Conservation (phyloP, 2,888 invertebrate genomes). For the Acrobasis suavella region DNA sequence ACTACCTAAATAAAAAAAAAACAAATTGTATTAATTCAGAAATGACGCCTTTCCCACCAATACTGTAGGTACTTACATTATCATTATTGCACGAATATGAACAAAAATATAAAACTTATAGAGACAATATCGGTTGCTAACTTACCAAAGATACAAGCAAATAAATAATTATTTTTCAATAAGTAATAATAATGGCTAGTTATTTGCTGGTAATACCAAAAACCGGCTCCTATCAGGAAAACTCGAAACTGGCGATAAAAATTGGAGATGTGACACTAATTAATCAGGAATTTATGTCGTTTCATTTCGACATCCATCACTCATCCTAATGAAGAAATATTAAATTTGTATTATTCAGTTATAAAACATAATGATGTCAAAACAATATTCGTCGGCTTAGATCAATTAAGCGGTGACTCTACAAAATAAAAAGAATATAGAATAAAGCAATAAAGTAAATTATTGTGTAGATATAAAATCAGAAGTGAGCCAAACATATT, state of each 20-base stretch:
- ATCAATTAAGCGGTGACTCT: slow-evolving; percentile 7
- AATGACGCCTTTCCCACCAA: too few species aligned
- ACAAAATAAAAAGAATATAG: background rate
- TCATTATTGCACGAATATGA: too few species aligned
- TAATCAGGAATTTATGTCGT: background rate
- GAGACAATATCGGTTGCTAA: too few species aligned
- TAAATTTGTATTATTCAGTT: slow-evolving; percentile 15
- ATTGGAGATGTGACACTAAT: slow-evolving; percentile 13
- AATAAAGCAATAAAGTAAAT: background rate
- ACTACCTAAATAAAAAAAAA: too few species aligned
- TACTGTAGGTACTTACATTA: too few species aligned
- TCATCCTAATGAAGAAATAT: slow-evolving; percentile 1
- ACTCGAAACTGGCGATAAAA: slow-evolving; percentile 2
- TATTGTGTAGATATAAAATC: too few species aligned
- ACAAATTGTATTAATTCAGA: too few species aligned
- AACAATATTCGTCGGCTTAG: slow-evolving; percentile 10
- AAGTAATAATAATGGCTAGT: background rate
- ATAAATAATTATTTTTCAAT: too few species aligned
- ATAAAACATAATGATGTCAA: slow-evolving; percentile 18
- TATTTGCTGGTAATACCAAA: slow-evolving; percentile 8
- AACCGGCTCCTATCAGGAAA: slow-evolving; percentile 18
- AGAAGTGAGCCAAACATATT: too few species aligned
- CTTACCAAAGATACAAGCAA: too few species aligned
- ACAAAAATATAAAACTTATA: too few species aligned
- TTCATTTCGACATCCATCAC: background rate